phyloP scores from a whole-genome alignment of 1,140 invertebrate genomes.

The Drosophila prosaltans region DNA sequence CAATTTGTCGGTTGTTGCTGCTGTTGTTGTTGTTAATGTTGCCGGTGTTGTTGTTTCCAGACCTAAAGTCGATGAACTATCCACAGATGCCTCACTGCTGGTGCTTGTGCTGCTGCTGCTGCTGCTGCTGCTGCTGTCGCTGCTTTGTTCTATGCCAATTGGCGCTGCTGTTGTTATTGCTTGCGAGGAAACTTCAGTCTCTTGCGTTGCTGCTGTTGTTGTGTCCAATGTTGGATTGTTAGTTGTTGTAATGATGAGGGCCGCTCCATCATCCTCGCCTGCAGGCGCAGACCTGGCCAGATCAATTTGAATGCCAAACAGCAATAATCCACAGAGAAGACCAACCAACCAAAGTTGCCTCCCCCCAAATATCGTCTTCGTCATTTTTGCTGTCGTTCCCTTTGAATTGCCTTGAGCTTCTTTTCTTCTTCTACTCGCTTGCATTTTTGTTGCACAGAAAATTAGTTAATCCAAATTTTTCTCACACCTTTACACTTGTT shows the following conservation, averaged over 20 bases:
- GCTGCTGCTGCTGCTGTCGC: slow-evolving; percentile 2
- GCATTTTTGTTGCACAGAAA: slow-evolving; percentile 54
- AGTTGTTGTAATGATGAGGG: slow-evolving; percentile 32
- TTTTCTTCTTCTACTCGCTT: slow-evolving; percentile 70
- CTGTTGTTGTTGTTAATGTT: slow-evolving; percentile 42
- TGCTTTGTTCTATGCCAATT: slow-evolving; percentile 13
- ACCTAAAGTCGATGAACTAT: slow-evolving; percentile 73
- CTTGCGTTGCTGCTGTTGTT: slow-evolving; percentile 51
- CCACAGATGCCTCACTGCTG: slow-evolving; percentile 38
- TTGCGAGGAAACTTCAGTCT: slow-evolving; percentile 37
- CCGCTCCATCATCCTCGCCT: slow-evolving; percentile 67
- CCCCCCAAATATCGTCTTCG: slow-evolving; percentile 50
- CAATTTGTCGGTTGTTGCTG: slow-evolving; percentile 56
- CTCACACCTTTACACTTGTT: slow-evolving; percentile 72
- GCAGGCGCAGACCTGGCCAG: slow-evolving; percentile 72
- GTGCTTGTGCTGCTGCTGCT: slow-evolving; percentile 9
- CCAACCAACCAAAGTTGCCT: slow-evolving; percentile 60
- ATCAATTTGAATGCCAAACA: slow-evolving; percentile 79
- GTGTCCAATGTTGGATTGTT: slow-evolving; percentile 56
- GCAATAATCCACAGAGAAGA: slow-evolving; percentile 68
- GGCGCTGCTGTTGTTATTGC: slow-evolving; percentile 30
- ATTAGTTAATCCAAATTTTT: slow-evolving; percentile 50
- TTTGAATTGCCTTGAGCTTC: slow-evolving; percentile 50
- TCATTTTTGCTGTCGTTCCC: not conserved
- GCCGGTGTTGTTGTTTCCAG: slow-evolving; percentile 4